Percentiles rank a stretch among this genome's conserved stretches.
phyloP scores from a whole-genome alignment of 92 coral and sea anemone genomes.

The Heteractis magnifica region DNA sequence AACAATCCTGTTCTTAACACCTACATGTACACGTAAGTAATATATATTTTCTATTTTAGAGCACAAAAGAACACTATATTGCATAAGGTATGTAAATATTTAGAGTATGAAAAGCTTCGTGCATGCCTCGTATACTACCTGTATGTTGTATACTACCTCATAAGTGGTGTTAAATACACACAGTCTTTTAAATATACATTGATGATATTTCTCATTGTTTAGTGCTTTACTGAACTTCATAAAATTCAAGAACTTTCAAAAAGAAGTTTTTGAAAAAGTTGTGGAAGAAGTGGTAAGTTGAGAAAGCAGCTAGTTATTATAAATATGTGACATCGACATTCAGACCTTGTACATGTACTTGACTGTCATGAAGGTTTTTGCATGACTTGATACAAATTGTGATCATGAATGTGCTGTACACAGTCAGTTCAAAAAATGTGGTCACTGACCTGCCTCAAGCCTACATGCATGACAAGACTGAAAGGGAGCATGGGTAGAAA shows the following conservation, averaged over 20 bases:
- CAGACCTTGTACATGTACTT: neutral
- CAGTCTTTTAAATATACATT: neutral
- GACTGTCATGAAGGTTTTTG: no score
- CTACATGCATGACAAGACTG: no score
- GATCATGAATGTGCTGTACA: no score
- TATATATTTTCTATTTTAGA: conserved; percentile 24
- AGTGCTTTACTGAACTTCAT: conserved; percentile 87
- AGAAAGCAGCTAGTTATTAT: neutral
- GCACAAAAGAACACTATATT: conserved; percentile 60
- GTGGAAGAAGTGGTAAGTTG: conserved; percentile 73
- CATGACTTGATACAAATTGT: no score
- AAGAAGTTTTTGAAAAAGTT: conserved; percentile 57
- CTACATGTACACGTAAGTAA: no score
- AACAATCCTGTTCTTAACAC: no score
- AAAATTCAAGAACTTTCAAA: conserved; percentile 69
- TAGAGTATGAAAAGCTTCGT: neutral
- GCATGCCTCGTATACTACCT: neutral
- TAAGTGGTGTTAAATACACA: neutral
- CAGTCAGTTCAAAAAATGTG: no score
- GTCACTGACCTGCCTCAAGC: no score
- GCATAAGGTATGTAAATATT: conserved; percentile 44
- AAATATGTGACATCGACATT: neutral
- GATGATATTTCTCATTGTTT: neutral
- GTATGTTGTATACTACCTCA: neutral
- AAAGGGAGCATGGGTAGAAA: no score